Percentiles rank a stretch among this genome's conserved stretches.
phyloP scores from a whole-genome alignment of 2,888 invertebrate species.

The Hedya salicella region DNA sequence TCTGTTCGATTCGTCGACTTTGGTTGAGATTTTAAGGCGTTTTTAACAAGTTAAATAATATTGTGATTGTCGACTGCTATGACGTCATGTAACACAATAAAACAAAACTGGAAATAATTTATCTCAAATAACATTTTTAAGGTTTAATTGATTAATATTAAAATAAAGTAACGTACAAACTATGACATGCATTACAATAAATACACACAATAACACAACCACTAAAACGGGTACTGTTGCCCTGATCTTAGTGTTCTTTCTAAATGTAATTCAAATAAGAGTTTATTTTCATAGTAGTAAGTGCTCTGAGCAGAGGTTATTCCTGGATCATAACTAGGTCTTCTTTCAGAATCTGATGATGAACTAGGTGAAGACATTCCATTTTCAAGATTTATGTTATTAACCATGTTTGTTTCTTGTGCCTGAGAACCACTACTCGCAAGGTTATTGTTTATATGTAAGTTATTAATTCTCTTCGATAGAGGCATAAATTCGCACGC shows the following conservation, averaged over 20 bases:
- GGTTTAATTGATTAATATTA: conserved; percentile 54
- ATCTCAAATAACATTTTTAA: conserved; percentile 48
- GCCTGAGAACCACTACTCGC: conserved; percentile 59
- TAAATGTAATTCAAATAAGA: conserved; percentile 93
- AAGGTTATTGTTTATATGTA: conserved; percentile 89
- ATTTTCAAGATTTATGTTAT: conserved; percentile 65
- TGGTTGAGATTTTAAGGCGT: too few relatives aligned
- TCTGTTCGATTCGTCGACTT: too few relatives aligned
- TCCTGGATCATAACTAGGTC: conserved; percentile 89
- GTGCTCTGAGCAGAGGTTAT: conserved; percentile 91
- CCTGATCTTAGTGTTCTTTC: conserved; percentile 90
- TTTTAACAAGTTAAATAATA: conserved; percentile 3
- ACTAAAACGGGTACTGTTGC: conserved; percentile 75
- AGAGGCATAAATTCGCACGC: conserved; percentile 93
- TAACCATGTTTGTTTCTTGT: conserved; percentile 67
- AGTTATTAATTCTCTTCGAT: conserved; percentile 95
- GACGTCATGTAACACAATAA: conserved; percentile 12
- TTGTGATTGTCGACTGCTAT: not conserved
- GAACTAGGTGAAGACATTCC: conserved; percentile 67
- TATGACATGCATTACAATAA: conserved; percentile 60
- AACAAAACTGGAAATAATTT: conserved; percentile 34
- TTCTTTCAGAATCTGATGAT: conserved; percentile 66
- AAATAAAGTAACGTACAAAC: conserved; percentile 58
- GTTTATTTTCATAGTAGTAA: conserved; percentile 94
- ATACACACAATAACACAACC: conserved; percentile 61